A percentile compares a stretch with the other conserved stretches of the same genome.
phyloP scores from a whole-genome alignment of 1,140 invertebrate species.

The Macrosteles quadrilineatus region DNA sequence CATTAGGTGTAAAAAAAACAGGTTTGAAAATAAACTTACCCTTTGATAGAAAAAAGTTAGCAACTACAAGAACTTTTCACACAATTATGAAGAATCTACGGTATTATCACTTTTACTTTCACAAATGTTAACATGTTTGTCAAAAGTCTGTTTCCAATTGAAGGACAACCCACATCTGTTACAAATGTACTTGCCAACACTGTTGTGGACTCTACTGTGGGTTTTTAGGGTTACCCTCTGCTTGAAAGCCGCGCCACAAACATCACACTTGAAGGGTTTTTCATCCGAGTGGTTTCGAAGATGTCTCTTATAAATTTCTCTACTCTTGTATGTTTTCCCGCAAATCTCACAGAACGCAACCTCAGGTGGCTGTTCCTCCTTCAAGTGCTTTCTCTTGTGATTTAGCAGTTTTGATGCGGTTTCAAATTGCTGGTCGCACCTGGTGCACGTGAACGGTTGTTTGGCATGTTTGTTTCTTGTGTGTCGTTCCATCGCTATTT shows the following conservation, averaged over 20 bases:
- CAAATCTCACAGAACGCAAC: background rate
- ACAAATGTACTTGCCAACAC: background rate
- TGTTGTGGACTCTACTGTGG: constrained; percentile 4
- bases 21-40: no score
- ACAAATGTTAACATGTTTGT: background rate
- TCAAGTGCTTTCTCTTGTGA: no score
- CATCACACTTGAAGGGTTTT: background rate
- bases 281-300: background rate
- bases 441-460: background rate
- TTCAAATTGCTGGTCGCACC: background rate
- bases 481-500: no score
- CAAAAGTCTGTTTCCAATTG: constrained; percentile 7
- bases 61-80: no score
- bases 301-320: background rate
- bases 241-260: constrained; percentile 1
- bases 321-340: background rate
- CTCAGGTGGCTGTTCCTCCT: background rate
- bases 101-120: no score
- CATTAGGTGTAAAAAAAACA: no score
- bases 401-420: background rate
- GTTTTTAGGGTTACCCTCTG: background rate
- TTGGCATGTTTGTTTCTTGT: no score
- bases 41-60: no score
- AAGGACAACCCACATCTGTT: background rate
- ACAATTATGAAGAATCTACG: no score